Evolutionary conservation across 2,888 invertebrate species (phyloP), one percentile per base, ranked within the genome.

Genomic region (Scaptodrosophila latifasciaeformis): DNA sequence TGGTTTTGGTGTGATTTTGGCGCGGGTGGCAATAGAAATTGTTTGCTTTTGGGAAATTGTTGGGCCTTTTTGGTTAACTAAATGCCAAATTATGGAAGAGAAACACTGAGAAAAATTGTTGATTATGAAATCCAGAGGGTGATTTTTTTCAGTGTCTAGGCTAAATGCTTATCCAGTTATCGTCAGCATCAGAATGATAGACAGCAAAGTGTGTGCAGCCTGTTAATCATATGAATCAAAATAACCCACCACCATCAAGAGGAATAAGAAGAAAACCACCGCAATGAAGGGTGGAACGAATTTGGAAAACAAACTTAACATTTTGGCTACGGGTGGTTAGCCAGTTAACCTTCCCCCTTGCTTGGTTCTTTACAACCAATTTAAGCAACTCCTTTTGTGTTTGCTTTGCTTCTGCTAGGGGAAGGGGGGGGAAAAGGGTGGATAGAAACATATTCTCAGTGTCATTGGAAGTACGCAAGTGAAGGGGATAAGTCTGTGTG

Each of bases 321-420:
- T 53, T 56, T 59, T 54, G 66, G 71, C 76, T 72, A 75, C 75
- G 72, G 79, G 76, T 69, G 76, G 69, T 75, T 72, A 63, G 45
- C 66, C n/a, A n/a, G 45, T 51, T 59, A 57, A 59, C 72, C 70
- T 56, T n/a, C 37, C 21, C 51, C 55, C 59, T 54, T 44, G 43
- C 30, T 56, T 46, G 42, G 62, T 66, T 51, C 57, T 45, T 62
- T 62, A 53, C 37, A 70, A 50, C 56, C 70, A 77, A 75, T 65
- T 78, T 66, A 72, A 61, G 62, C 54, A 35, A 50, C 44, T 43
- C 31, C 51, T 17, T 29, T 43, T 27, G 15, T 42, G 12, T 34
- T 34, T 34, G 13, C 15, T 6, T 34, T 34, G 34, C 34, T 6
- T 10, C 15, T 34, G 13, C 15, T 3, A 37, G 17, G n/a, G n/a